Conservation (phyloP, 2,113 vertebrate species). For the Zeus faber region DNA sequence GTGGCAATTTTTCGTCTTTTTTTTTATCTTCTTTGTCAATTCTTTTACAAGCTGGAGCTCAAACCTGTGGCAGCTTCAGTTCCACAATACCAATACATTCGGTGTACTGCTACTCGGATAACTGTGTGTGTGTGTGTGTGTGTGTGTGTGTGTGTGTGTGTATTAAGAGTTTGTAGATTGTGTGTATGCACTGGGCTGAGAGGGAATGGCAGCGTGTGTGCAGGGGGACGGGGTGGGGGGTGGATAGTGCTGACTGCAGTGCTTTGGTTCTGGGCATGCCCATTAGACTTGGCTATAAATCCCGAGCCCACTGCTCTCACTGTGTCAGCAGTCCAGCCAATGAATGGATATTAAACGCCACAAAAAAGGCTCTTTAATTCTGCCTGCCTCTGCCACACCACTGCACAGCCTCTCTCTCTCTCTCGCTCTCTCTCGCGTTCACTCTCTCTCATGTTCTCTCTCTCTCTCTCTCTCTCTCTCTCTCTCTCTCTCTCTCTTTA, state of each 20-base stretch:
- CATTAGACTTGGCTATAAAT: slow-evolving; percentile 82
- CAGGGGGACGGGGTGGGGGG: slow-evolving; percentile 34
- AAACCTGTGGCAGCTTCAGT: no score
- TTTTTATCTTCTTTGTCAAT: no score
- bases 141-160: slow-evolving; percentile 20
- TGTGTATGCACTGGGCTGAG: no score
- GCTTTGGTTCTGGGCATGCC: slow-evolving; percentile 72
- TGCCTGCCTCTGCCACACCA: slow-evolving; percentile 62
- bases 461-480: slow-evolving; percentile 24
- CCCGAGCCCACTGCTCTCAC: slow-evolving; percentile 75
- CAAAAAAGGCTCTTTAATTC: slow-evolving; percentile 83
- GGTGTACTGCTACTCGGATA: not conserved
- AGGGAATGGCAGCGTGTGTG: no score
- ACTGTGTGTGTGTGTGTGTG: slow-evolving; percentile 10
- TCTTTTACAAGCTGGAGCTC: no score
- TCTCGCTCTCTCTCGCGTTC: slow-evolving; percentile 34
- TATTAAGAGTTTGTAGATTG: slow-evolving; percentile 20
- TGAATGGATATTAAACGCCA: slow-evolving; percentile 86
- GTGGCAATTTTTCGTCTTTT: slow-evolving; percentile 3
- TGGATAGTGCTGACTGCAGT: slow-evolving; percentile 75
- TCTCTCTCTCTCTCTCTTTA: slow-evolving; percentile 23
- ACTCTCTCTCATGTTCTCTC: slow-evolving; percentile 30
- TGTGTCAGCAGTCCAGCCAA: slow-evolving; percentile 84
- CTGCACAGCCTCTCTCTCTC: slow-evolving; percentile 39
- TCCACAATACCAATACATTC: no score